Evolutionary conservation across 1,140 invertebrate species (phyloP), one percentile per base, ranked within the genome.

Genomic region (Tetramorium alpestre): DNA sequence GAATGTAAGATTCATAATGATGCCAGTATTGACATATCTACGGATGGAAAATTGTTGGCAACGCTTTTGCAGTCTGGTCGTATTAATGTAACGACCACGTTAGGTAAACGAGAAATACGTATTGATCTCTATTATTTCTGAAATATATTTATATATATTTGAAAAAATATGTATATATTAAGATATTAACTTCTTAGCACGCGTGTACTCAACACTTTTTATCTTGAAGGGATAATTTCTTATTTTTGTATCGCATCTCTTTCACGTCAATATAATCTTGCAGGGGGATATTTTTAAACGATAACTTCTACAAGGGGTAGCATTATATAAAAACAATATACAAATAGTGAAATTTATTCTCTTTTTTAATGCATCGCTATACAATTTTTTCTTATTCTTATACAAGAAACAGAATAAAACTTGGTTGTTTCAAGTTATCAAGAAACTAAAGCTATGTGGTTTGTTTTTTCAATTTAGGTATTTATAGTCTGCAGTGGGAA

Each of bases 1-100:
- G 96, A 98, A 92, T 98, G 98, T 94, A 98, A 97, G 93, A 98
- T 99, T 62, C 98, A 98, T 91, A 98, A 98, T 92, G 98, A 98
- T 93, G 98, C 98, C 1, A 98, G 97, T 94, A 97, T 98, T 86
- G 98, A 98, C 93, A 97, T 98, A 85, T 98, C 98, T 0, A 96
- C 96, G 41, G 97, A 98, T 94, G 98, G 98, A 7, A 96, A 96
- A n/a, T 95, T 98, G 41, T 94, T 98, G 44, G 97, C 97, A 2
- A 97, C 98, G 2, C 95, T 98, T 78, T 94, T 98, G 7, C 97
- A 97, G 18, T 96, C 96, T 28, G 96, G 96, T 22, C 95, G 97
- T 87, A 96, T 96, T 88, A 97, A 95, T 95, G 95, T 96, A n/a
- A 70, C 96, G 96, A 97, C 96, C 93, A 96, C 96, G 41, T 94